These are phyloP conservation scores for Pseudanteris insignis DNA, from an alignment of 2,888 invertebrate species.

Conservation along the genomic window DNA sequence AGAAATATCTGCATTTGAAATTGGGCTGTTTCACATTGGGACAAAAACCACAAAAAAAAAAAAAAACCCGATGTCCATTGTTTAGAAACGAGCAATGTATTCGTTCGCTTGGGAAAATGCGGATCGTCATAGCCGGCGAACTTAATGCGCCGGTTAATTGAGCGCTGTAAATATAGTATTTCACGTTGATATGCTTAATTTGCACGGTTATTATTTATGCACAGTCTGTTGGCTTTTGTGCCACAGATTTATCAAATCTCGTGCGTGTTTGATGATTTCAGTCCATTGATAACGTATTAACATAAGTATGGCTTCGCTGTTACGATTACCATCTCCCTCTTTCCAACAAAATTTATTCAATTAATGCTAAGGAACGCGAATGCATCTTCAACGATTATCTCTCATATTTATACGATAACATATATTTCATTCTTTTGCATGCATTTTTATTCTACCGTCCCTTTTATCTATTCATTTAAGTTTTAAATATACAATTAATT, in stretches of 20 bases:
- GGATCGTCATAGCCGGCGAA: slow-evolving; percentile 27
- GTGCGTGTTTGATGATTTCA: slow-evolving; percentile 19
- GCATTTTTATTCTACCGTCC: neutral
- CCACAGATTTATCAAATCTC: slow-evolving; percentile 13
- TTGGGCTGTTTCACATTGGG: too few relatives aligned
- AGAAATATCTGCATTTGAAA: too few relatives aligned
- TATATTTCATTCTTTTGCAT: neutral
- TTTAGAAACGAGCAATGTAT: too few relatives aligned
- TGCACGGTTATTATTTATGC: slow-evolving; percentile 28
- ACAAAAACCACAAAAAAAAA: too few relatives aligned
- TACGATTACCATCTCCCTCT: slow-evolving; percentile 27
- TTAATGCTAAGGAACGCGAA: slow-evolving; percentile 22
- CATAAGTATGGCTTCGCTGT: slow-evolving; percentile 27
- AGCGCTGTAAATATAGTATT: slow-evolving; percentile 30
- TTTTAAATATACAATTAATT: slow-evolving; percentile 3
- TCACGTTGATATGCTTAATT: slow-evolving; percentile 20
- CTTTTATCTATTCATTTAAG: too few relatives aligned
- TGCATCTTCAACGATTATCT: slow-evolving; percentile 22
- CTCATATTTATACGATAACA: slow-evolving; percentile 13
- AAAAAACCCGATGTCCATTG: too few relatives aligned
- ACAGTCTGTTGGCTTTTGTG: slow-evolving; percentile 31
- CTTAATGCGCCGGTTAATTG: slow-evolving; percentile 37
- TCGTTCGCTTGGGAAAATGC: too few relatives aligned
- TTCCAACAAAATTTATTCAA: slow-evolving; percentile 14
- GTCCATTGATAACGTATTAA: slow-evolving; percentile 32